Evolutionary conservation across 2,113 vertebrate genomes (phyloP), one percentile per base, ranked within the genome.

Genomic region (Anser cygnoides): DNA sequence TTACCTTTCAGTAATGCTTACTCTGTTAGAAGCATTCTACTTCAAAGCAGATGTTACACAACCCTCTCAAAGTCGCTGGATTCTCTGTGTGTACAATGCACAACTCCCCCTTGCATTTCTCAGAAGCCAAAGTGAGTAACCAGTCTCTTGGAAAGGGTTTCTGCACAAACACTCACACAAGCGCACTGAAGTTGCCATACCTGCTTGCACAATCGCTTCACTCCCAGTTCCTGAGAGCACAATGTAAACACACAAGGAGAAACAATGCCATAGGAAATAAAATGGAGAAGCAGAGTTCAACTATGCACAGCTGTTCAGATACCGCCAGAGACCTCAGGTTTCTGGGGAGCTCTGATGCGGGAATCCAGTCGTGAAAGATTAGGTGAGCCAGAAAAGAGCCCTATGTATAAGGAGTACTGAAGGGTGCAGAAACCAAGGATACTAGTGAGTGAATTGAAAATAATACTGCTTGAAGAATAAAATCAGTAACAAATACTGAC

Each of bases 401-500:
- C 35, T 29, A 16, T 7, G 37, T 55, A n/a, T 31, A 25, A 72
- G 73, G 31, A 66, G 54, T 70, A 54, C 54, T 33, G 35, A 86
- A 89, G 26, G 4, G 0, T 49, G 54, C 19, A 50, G 63, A 73
- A 95, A 82, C 31, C 79, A 86, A 95, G 22, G 22, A 57, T n/a
- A 50, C 25, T 50, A 55, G n/a, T 33, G 89, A 90, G 37, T 13
- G 37, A 92, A 82, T 28, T 75, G 35, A 82, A 88, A 92, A 82
- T 63, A 1, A 55, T 75, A 35, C 55, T 81, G 59, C 57, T 80
- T 33, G 71, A 90, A 95, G 33, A 89, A 66, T 67, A 83, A 59
- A 83, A 88, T 86, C 87, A 71, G 82, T 80, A 92, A 91, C 72
- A 91, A 86, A 78, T 66, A 52, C 12, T 96, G 92, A 92, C 93